phyloP scores from a whole-genome alignment of 1,140 invertebrate genomes.

The Lerema accius region DNA sequence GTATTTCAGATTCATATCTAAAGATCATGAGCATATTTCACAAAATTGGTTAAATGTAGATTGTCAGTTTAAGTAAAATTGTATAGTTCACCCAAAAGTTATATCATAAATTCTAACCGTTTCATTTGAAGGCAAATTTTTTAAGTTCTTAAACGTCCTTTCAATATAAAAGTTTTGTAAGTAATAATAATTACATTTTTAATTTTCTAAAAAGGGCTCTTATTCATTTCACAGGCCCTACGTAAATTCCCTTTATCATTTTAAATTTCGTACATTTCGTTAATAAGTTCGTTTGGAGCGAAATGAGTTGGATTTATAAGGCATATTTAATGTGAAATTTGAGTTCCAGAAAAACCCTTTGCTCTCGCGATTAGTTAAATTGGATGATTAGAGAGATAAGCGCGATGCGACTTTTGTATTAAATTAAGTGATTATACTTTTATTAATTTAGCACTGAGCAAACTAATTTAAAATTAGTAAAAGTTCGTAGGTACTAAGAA shows the following conservation, averaged over 20 bases:
- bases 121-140: too few species aligned
- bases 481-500: too few species aligned
- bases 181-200: background rate
- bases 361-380: slow-evolving; percentile 22
- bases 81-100: too few species aligned
- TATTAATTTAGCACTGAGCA: too few species aligned
- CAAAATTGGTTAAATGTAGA: too few species aligned
- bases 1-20: too few species aligned
- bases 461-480: too few species aligned
- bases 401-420: background rate
- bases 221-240: slow-evolving; percentile 2
- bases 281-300: slow-evolving; percentile 40
- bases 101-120: too few species aligned
- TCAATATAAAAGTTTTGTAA: background rate
- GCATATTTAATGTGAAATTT: slow-evolving; percentile 42
- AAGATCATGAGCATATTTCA: too few species aligned
- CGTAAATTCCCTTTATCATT: slow-evolving; percentile 36
- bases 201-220: background rate
- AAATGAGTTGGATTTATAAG: slow-evolving; percentile 41
- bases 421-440: background rate
- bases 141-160: background rate
- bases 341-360: slow-evolving; percentile 23
- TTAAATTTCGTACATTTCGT: slow-evolving; percentile 29
- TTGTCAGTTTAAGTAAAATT: too few species aligned
- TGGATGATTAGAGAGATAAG: slow-evolving; percentile 13